These are phyloP conservation scores for Antrozous pallidus DNA, from an alignment of 2,797 vertebrate species.

Conservation along the genomic window DNA sequence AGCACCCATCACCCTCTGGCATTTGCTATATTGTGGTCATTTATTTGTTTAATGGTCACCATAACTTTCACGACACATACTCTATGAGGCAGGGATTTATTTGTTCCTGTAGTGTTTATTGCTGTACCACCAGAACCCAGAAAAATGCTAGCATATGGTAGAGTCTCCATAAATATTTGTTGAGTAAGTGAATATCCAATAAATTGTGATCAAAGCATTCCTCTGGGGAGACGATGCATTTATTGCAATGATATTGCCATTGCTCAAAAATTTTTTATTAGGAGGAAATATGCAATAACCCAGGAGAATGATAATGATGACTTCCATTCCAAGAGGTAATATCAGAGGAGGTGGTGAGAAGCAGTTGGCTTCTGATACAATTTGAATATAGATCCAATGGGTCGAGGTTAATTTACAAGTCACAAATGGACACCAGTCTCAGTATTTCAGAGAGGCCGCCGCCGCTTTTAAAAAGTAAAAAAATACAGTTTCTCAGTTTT, in stretches of 20 bases:
- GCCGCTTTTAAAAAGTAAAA: neutral
- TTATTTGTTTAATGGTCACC: neutral
- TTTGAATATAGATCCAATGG: neutral
- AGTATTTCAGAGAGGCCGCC: neutral
- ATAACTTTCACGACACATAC: neutral
- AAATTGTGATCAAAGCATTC: neutral
- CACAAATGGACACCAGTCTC: neutral
- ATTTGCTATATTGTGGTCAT: neutral
- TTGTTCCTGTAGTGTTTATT: neutral
- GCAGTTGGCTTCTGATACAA: neutral
- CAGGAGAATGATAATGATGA: neutral
- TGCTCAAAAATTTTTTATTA: neutral
- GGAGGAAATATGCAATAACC: neutral
- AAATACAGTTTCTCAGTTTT: neutral
- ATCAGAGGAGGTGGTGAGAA: neutral
- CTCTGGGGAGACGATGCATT: neutral
- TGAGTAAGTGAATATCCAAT: neutral
- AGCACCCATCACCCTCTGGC: neutral
- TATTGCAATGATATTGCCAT: neutral
- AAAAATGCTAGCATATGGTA: neutral
- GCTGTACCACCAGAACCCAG: neutral
- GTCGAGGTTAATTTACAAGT: neutral
- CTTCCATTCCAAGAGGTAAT: neutral
- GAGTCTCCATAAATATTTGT: neutral
- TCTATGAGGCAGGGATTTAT: neutral